A percentile compares a stretch with the other conserved stretches of the same genome.
Evolutionary conservation across 2,113 vertebrate species (phyloP).

Genomic region (Trichechus manatus): DNA sequence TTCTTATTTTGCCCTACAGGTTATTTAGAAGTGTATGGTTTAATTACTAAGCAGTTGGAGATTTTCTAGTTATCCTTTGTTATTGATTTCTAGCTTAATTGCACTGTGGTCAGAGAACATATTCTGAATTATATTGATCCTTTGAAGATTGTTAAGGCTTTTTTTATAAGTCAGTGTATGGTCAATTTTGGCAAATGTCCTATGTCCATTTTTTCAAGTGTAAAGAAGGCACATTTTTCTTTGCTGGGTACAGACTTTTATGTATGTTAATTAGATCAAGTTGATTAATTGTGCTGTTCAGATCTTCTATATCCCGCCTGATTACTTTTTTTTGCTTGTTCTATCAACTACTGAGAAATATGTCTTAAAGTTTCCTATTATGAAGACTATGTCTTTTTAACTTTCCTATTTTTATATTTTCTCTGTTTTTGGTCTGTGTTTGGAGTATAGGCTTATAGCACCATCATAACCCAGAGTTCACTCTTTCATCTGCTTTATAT

Average conservation of each 20-base stretch:
- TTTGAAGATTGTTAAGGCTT: neutral
- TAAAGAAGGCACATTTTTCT: neutral
- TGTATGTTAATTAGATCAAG: neutral
- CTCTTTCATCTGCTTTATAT: neutral
- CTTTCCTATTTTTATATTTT: neutral
- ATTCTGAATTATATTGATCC: neutral
- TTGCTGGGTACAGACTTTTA: neutral
- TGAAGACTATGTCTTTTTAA: neutral
- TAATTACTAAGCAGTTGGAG: conserved; percentile 15
- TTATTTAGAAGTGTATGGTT: conserved; percentile 10
- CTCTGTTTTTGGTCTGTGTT: neutral
- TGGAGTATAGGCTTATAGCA: neutral
- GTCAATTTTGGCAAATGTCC: neutral
- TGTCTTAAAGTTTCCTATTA: neutral
- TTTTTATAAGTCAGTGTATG: neutral
- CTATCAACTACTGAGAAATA: neutral
- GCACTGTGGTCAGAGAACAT: neutral
- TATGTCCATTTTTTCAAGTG: neutral
- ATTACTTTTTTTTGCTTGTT: neutral
- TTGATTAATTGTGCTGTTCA: neutral
- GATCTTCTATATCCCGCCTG: neutral
- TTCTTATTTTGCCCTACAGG: neutral
- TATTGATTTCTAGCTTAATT: conserved; percentile 54
- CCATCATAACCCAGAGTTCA: neutral
- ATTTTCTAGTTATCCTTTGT: conserved; percentile 15